Base-by-base conservation (phyloP, 2,797 vertebrate species). In the Denticeps clupeoides region DNA sequence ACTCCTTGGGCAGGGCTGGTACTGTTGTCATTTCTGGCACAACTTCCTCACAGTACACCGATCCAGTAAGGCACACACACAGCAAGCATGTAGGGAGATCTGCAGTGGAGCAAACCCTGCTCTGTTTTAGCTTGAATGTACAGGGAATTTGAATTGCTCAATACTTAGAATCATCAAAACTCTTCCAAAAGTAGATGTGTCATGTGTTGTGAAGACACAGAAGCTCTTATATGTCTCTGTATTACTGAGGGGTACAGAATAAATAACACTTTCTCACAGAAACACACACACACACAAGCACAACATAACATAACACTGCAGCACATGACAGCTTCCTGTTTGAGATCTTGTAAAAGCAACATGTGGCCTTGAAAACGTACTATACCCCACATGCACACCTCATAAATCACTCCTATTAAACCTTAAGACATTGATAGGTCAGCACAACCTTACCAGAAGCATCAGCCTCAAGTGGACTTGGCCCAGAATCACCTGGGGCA, bases 11-110 rank as follows among this genome's bases (percentile, higher is more conserved):
- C 71, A 99, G 68, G 1, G 85, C 77, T 1, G 94, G 94, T 15
- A 99, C 85, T 1, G 63, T 49, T 22, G 87, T 89, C 45, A 93
- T 91, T 52, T 90, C 88, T 1, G 90, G 88, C 41, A 49, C 73
- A 27, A 87, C 74, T 70, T 99, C 94, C 71, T 99, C 93, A 22
- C 94, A 99, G 75, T 99, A 99, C 19, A 99, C 93, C 0, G 94
- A 97, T n/a, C 93, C 88, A 4, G 86, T 93, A 62, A 99, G 74
- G 67, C 94, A 99, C 31, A 93, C 93, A 35, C 94, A 99, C 53
- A 93, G 65, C 59, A 99, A 78, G 47, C 94, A 99, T 0, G 94
- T 99, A 9, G 93, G 91, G 64, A 99, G 81, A 64, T 92, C 93
- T 99, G 79, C 55, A 77, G 75, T 31, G 59, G 41, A 60, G 47